A percentile compares a stretch with the other conserved stretches of the same genome.
Conservation (phyloP, 2,888 invertebrate genomes). For the Graphium colonna region DNA sequence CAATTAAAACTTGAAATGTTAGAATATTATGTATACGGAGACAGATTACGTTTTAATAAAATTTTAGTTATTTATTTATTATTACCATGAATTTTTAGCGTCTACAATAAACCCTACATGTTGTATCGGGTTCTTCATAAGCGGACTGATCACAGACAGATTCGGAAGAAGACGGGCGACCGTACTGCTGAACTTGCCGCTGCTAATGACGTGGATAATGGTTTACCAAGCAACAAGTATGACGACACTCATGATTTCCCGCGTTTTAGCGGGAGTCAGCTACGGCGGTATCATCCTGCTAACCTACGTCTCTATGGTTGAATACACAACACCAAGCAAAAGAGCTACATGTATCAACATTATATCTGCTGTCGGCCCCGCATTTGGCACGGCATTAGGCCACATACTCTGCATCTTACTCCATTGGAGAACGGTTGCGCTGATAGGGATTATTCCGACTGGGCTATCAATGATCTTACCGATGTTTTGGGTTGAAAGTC, state of each 20-base stretch:
- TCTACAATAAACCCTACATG: slow-evolving; percentile 28
- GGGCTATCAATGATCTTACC: slow-evolving; percentile 23
- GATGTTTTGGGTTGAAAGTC: slow-evolving; percentile 31
- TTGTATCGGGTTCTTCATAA: slow-evolving; percentile 16
- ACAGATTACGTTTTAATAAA: too few relatives aligned
- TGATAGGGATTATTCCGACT: slow-evolving; percentile 28
- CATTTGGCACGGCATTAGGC: slow-evolving; percentile 26
- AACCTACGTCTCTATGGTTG: slow-evolving; percentile 16
- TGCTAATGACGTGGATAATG: slow-evolving; percentile 19
- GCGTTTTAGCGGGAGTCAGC: slow-evolving; percentile 26
- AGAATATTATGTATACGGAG: too few relatives aligned
- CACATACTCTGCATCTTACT: slow-evolving; percentile 27
- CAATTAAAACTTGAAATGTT: too few relatives aligned
- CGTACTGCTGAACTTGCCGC: background rate
- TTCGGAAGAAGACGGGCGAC: slow-evolving; percentile 13
- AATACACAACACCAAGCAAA: slow-evolving; percentile 20
- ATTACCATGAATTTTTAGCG: too few relatives aligned
- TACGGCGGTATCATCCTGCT: slow-evolving; percentile 22
- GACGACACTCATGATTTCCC: slow-evolving; percentile 9
- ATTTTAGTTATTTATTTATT: too few relatives aligned
- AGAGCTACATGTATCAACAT: slow-evolving; percentile 25
- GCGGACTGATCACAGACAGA: slow-evolving; percentile 13
- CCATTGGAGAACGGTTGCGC: slow-evolving; percentile 29
- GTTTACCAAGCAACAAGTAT: slow-evolving; percentile 7
- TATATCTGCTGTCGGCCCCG: slow-evolving; percentile 26